These are phyloP conservation scores for Fregetta grallaria DNA, from an alignment of 2,113 vertebrate species.

Conservation along the genomic window DNA sequence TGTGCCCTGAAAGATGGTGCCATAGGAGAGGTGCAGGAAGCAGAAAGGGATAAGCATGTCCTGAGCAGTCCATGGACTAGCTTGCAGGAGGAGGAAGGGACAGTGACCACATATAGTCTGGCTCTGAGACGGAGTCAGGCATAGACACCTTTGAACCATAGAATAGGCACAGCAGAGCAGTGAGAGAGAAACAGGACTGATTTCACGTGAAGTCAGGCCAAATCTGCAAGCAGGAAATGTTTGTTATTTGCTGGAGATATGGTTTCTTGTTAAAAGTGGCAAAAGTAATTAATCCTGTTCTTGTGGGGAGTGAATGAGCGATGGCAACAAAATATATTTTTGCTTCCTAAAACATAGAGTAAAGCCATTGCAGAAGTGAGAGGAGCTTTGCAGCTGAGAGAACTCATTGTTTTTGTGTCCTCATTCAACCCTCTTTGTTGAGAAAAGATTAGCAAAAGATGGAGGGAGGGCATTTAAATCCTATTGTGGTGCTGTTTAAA, in stretches of 20 bases:
- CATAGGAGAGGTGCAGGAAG: background rate
- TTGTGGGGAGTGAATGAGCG: background rate
- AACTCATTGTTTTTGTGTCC: background rate
- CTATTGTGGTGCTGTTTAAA: background rate
- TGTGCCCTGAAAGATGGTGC: background rate
- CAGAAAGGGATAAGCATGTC: background rate
- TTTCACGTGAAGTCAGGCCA: background rate
- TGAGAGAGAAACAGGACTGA: background rate
- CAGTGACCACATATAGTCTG: fast-evolving
- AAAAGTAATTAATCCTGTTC: background rate
- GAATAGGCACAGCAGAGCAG: background rate
- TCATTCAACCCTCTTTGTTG: background rate
- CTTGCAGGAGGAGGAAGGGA: background rate
- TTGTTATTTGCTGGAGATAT: background rate
- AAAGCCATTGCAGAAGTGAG: background rate
- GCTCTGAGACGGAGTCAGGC: background rate
- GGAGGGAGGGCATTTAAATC: background rate
- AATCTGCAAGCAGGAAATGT: background rate
- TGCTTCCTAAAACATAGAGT: background rate
- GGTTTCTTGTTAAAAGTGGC: background rate
- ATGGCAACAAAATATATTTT: background rate
- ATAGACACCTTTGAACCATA: background rate
- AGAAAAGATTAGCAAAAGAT: background rate
- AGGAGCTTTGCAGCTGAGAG: background rate
- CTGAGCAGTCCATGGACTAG: background rate